These are phyloP conservation scores for Murina feae DNA, from an alignment of 2,113 vertebrate genomes.

Conservation along the genomic window DNA sequence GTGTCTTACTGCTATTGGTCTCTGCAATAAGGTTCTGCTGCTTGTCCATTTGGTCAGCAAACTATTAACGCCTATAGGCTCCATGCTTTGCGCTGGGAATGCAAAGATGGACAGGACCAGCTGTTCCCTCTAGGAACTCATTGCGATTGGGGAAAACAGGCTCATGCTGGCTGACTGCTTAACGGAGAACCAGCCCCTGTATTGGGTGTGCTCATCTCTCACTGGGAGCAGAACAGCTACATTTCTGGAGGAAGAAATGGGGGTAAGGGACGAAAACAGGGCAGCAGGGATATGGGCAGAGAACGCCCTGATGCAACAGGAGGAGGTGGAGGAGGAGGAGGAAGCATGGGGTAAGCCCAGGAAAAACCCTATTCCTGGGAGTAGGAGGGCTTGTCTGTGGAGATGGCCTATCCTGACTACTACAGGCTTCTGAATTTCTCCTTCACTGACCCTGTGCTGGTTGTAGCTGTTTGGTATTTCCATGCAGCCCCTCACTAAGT, in stretches of 20 bases:
- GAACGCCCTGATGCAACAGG: not conserved
- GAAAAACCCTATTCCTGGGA: not conserved
- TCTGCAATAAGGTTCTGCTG: not conserved
- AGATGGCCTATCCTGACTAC: not conserved
- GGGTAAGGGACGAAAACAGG: too few relatives aligned
- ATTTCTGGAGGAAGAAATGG: not conserved
- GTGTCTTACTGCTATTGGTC: not conserved
- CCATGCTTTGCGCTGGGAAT: not conserved
- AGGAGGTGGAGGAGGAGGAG: not conserved
- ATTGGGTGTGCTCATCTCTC: not conserved
- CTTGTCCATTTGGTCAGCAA: not conserved
- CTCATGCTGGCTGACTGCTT: accelerated
- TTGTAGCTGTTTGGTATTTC: not conserved
- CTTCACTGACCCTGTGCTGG: not conserved
- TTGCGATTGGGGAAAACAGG: not conserved
- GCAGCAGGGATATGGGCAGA: not conserved
- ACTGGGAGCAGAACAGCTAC: not conserved
- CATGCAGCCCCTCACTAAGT: not conserved
- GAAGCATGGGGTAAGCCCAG: not conserved
- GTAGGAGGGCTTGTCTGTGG: not conserved
- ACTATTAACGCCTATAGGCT: not conserved
- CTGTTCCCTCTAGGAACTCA: not conserved
- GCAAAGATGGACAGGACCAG: not conserved
- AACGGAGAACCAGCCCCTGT: not conserved
- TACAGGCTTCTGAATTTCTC: not conserved